A percentile compares a stretch with the other conserved stretches of the same genome.
phyloP scores from a whole-genome alignment of 2,888 invertebrate genomes.

The Pristionchus exspectatus region DNA sequence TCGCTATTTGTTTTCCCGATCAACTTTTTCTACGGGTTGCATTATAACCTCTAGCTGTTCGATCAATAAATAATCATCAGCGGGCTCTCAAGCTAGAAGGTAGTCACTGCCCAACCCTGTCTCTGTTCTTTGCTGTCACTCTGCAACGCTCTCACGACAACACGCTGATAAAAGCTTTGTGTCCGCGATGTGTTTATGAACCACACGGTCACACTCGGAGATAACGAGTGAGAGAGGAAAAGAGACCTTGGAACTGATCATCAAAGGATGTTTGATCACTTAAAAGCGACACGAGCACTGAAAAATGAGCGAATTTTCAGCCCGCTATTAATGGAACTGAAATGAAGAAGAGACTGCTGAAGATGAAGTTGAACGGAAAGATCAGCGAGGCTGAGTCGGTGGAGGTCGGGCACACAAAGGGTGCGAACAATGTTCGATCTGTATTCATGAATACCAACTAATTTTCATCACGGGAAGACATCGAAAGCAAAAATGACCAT shows the following conservation, averaged over 20 bases:
- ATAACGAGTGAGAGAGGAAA: neutral
- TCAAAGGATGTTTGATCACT: constrained; percentile 13
- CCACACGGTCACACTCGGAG: neutral
- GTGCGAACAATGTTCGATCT: neutral
- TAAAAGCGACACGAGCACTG: neutral
- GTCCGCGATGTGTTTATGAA: constrained; percentile 5
- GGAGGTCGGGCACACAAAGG: constrained; percentile 70
- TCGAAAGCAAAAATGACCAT: neutral
- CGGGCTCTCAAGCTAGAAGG: neutral
- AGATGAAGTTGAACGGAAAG: neutral
- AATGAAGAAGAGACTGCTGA: neutral
- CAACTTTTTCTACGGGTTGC: too few species aligned
- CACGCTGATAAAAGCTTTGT: neutral
- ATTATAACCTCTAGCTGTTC: too few species aligned
- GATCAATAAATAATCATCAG: neutral
- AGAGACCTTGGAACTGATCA: constrained; percentile 29
- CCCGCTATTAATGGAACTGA: neutral
- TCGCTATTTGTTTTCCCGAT: too few species aligned
- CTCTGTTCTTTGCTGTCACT: neutral
- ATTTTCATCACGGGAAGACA: neutral
- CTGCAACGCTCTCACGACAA: neutral
- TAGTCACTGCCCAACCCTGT: neutral
- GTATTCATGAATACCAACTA: neutral
- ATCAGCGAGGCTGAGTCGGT: constrained; percentile 57
- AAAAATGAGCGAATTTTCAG: neutral